These are phyloP conservation scores for Spongilla lacustris DNA, from an alignment of 37 sponge, comb jelly and placozoan genomes.

Conservation along the genomic window DNA sequence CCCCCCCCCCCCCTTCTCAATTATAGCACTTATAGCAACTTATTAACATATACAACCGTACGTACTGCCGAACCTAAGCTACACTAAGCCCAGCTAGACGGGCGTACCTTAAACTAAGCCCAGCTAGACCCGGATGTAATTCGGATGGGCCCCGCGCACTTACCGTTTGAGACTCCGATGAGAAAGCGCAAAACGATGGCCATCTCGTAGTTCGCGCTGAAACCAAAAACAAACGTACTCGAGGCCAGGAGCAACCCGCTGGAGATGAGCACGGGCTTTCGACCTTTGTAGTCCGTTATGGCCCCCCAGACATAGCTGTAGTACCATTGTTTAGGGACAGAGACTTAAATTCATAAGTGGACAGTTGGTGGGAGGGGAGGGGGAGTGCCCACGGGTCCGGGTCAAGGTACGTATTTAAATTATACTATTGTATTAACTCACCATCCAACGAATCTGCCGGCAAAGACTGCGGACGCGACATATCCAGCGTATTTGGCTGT, in stretches of 20 bases:
- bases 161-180: constrained; percentile 75
- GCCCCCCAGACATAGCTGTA: constrained; percentile 82
- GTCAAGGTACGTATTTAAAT: not conserved
- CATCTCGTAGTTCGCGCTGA: constrained; percentile 71
- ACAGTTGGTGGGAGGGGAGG: not conserved
- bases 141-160: no score
- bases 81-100: no score
- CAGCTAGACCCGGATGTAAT: no score
- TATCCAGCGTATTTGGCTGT: constrained; percentile 82
- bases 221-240: constrained; percentile 57
- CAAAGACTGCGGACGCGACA: constrained; percentile 77
- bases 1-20: no score
- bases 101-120: no score
- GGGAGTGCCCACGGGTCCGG: not conserved
- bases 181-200: constrained; percentile 71
- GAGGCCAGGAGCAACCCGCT: constrained; percentile 45
- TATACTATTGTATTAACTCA: not conserved
- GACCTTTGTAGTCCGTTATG: constrained; percentile 73
- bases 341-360: not conserved
- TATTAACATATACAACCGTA: no score
- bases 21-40: no score
- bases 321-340: no score
- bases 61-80: no score
- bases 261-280: constrained; percentile 66
- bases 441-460: constrained; percentile 81